A percentile compares a stretch with the other conserved stretches of the same genome.
Evolutionary conservation across 2,888 invertebrate genomes (phyloP).

Genomic region (Watsonalla binaria): DNA sequence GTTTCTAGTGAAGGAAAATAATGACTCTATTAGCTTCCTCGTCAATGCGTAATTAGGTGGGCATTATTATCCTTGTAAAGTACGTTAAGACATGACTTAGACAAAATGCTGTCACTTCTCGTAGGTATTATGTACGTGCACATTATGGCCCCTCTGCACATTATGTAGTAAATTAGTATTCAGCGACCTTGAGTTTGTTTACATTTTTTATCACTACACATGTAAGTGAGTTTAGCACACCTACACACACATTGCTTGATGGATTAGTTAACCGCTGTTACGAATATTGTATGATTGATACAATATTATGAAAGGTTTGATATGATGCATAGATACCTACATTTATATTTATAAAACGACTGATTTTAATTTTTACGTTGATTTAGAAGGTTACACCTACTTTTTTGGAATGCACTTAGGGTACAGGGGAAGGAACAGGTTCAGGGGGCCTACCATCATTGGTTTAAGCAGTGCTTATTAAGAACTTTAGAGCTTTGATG

Average conservation of each 20-base stretch:
- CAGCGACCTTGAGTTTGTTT: conserved; percentile 4
- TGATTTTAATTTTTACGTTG: too few species aligned
- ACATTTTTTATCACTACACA: conserved; percentile 5
- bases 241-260: conserved; percentile 1
- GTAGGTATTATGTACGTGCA: background rate
- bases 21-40: background rate
- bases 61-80: background rate
- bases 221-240: background rate
- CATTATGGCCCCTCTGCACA: background rate
- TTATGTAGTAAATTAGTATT: background rate
- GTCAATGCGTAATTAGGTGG: background rate
- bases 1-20: background rate
- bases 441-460: too few species aligned
- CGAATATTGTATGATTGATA: conserved; percentile 1
- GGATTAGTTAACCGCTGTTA: conserved; percentile 1
- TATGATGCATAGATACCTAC: too few species aligned
- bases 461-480: too few species aligned
- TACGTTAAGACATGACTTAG: background rate
- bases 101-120: conserved; percentile 1
- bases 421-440: too few species aligned
- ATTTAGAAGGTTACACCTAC: too few species aligned
- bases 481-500: too few species aligned
- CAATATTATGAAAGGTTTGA: background rate
- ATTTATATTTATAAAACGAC: too few species aligned
- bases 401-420: too few species aligned